Evolutionary conservation across 2,797 vertebrate species (phyloP).

Genomic region (Muraenolepis orangiensis): DNA sequence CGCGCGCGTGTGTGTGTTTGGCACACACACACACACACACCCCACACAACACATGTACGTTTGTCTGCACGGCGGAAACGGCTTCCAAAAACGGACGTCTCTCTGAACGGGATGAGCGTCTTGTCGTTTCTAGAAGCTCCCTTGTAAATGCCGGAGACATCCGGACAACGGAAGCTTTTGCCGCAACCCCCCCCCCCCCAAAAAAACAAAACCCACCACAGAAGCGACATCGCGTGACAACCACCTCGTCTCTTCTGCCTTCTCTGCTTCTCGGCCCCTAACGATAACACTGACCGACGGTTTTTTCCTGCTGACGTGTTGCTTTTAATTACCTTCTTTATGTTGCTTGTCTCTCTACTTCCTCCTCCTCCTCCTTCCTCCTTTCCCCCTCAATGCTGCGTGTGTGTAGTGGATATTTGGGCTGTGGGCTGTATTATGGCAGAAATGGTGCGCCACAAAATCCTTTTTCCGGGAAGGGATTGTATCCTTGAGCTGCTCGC

Average conservation of each 20-base stretch:
- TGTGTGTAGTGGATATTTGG: slow-evolving; percentile 97
- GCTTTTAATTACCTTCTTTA: slow-evolving; percentile 72
- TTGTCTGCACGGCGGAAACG: neutral
- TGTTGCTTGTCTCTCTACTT: slow-evolving; percentile 64
- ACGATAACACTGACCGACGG: slow-evolving; percentile 20
- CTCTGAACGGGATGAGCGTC: neutral
- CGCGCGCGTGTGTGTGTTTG: slow-evolving; percentile 31
- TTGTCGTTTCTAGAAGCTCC: neutral
- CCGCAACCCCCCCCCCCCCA: neutral
- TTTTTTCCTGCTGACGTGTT: slow-evolving; percentile 79
- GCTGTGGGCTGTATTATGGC: slow-evolving; percentile 99
- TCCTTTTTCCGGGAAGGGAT: slow-evolving; percentile 99
- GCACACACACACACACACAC: neutral
- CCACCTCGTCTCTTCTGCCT: neutral
- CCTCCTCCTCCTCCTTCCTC: slow-evolving; percentile 66
- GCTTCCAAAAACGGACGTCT: neutral
- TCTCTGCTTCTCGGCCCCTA: neutral
- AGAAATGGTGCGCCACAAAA: slow-evolving; percentile 99
- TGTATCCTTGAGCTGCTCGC: slow-evolving; percentile 96
- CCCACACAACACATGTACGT: neutral
- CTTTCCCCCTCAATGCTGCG: slow-evolving; percentile 84
- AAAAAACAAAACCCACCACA: neutral
- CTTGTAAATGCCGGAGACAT: neutral
- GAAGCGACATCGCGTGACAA: neutral
- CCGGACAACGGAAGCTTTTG: neutral